These are phyloP conservation scores for Hydroisotoma schaefferi DNA, from an alignment of 2,888 invertebrate species.

Conservation along the genomic window DNA sequence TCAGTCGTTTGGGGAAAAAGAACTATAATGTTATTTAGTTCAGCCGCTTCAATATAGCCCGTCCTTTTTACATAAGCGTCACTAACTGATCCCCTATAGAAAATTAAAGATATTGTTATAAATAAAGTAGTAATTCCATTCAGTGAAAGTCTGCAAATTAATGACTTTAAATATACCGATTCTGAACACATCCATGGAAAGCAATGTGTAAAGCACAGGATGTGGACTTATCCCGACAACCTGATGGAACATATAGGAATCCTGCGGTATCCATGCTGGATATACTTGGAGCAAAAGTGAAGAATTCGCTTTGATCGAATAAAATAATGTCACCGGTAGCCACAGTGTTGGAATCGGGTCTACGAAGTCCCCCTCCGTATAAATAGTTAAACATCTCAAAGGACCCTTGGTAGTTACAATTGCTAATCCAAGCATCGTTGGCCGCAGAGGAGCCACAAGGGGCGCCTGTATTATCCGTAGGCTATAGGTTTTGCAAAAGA, in stretches of 20 bases:
- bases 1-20: constrained; percentile 43
- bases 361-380: constrained; percentile 44
- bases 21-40: constrained; percentile 43
- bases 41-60: constrained; percentile 43
- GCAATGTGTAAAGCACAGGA: constrained; percentile 46
- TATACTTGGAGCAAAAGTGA: constrained; percentile 29
- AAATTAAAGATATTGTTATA: neutral
- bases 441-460: constrained; percentile 38
- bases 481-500: constrained; percentile 32
- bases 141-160: neutral
- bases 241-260: constrained; percentile 45
- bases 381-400: constrained; percentile 50
- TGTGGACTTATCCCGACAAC: constrained; percentile 30
- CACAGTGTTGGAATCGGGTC: constrained; percentile 28
- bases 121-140: neutral
- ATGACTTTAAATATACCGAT: constrained; percentile 37
- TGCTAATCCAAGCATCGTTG: constrained; percentile 45
- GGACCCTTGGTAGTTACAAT: constrained; percentile 51
- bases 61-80: constrained; percentile 38
- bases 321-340: constrained; percentile 27
- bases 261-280: constrained; percentile 25
- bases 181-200: constrained; percentile 47
- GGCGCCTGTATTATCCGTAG: constrained; percentile 49
- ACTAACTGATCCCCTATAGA: constrained; percentile 23
- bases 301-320: constrained; percentile 47